phyloP scores from a whole-genome alignment of 2,888 invertebrate species.

The Panopea generosa region DNA sequence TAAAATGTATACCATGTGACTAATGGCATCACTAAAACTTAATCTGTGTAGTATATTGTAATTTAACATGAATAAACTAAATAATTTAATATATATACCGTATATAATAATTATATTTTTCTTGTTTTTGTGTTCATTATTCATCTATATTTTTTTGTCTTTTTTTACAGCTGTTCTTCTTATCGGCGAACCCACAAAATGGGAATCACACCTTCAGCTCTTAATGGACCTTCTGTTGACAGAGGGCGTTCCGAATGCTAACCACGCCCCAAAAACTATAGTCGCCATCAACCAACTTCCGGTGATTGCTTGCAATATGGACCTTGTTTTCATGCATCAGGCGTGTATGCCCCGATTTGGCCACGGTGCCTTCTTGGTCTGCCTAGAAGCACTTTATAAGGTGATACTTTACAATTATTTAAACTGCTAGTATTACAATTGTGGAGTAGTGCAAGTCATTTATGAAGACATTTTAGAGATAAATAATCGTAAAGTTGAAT shows the following conservation, averaged over 20 bases:
- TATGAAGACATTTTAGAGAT: no score
- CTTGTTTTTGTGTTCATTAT: no score
- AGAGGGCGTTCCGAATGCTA: constrained; percentile 82
- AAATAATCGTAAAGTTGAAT: no score
- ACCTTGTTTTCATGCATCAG: constrained; percentile 85
- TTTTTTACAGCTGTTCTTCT: constrained; percentile 80
- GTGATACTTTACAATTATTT: constrained; percentile 71
- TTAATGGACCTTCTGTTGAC: constrained; percentile 84
- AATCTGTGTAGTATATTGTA: no score
- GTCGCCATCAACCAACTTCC: constrained; percentile 79
- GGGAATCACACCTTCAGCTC: constrained; percentile 84
- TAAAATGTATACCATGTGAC: no score
- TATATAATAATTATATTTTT: no score
- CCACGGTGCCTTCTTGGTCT: constrained; percentile 84
- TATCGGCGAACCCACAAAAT: constrained; percentile 84
- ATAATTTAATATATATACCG: no score
- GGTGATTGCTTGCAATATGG: constrained; percentile 85
- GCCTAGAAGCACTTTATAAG: constrained; percentile 84
- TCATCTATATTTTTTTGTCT: no score
- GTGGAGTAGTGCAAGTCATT: no score
- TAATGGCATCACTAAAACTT: no score
- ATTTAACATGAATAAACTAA: no score
- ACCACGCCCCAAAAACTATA: constrained; percentile 69
- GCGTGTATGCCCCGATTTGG: constrained; percentile 85
- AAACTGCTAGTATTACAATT: no score